Evolutionary conservation across 1,140 invertebrate species (phyloP).

Genomic region (Trachelipus rathkii): DNA sequence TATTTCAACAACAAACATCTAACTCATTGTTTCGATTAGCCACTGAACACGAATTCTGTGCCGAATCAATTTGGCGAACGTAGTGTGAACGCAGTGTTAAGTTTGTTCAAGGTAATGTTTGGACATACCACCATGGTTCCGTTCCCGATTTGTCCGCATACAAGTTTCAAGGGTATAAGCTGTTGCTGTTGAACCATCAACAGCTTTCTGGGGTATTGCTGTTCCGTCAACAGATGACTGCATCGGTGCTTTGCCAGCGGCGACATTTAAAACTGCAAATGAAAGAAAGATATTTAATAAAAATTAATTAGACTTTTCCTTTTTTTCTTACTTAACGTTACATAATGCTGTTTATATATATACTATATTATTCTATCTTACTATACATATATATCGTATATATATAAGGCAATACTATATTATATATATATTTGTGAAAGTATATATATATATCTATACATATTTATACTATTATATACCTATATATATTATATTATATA

Average conservation of each 20-base stretch:
- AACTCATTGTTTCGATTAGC: no score
- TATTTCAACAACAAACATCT: no score
- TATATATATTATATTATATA: no score
- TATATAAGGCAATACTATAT: no score
- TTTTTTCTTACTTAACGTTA: no score
- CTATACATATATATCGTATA: no score
- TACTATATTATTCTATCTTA: no score
- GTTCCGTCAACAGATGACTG: conserved; percentile 78
- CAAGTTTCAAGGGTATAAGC: conserved; percentile 73
- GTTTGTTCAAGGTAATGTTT: conserved; percentile 87
- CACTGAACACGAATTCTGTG: conserved; percentile 60
- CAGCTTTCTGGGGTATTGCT: conserved; percentile 81
- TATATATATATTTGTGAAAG: no score
- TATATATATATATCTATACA: no score
- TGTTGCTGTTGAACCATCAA: conserved; percentile 82
- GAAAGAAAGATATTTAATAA: conserved; percentile 35
- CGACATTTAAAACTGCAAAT: conserved; percentile 84
- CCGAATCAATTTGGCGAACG: conserved; percentile 85
- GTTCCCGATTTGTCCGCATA: conserved; percentile 74
- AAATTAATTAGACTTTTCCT: no score
- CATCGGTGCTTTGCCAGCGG: conserved; percentile 91
- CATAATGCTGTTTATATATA: no score
- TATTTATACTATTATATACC: no score
- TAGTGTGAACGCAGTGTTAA: conserved; percentile 92
- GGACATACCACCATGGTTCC: conserved; percentile 91